Base-by-base conservation (phyloP, 2,888 invertebrate species). In the Trisateles emortualis region DNA sequence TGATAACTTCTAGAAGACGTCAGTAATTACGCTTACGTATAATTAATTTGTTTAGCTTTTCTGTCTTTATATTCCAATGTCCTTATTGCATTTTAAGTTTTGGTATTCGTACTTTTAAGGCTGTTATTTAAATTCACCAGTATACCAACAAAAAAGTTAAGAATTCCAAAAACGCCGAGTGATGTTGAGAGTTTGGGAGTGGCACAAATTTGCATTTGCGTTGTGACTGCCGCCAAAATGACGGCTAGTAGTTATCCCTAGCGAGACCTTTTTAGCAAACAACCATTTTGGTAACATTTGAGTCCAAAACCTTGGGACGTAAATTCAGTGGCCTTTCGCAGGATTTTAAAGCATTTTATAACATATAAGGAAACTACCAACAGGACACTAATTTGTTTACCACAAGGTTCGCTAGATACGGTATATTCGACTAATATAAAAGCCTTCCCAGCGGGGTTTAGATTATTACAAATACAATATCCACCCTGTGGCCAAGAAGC, bases 121-220 rank as follows among this genome's bases (percentile, higher is more conserved):
- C 14, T 35, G 5, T 35, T 16, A 22, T 33, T 13, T 19, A 13
- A 46, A 38, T 46, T 19, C 13, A 30, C 29, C 11, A 29, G 2
- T 3, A 30, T 10, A 19, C 19, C 16, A 10, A 16, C 10, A n/a
- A 38, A n/a, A 39, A 46, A 11, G 10, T 19, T 3, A 19, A 29
- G 16, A 17, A 32, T 19, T 35, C 5, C 19, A n/a, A 40, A 40
- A 47, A 47, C 14, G 16, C 8, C 16, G 16, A 16, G 22, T 11
- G 39, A 3, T 33, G 26, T 24, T n/a, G 29, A 22, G 32, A n/a
- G 35, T 24, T 17, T 48, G n/a, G 8, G 32, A 47, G 39, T 40
- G 11, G 24, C 11, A 26, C 24, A 24, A 40, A 48, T 40, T 40
- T 11, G 24, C 32, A 48, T 33, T 33, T 33, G 24, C 5, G 29